Percentiles rank a stretch among this genome's conserved stretches.
Evolutionary conservation across 2,797 vertebrate species (phyloP).

Genomic region (Anniella stebbinsi): DNA sequence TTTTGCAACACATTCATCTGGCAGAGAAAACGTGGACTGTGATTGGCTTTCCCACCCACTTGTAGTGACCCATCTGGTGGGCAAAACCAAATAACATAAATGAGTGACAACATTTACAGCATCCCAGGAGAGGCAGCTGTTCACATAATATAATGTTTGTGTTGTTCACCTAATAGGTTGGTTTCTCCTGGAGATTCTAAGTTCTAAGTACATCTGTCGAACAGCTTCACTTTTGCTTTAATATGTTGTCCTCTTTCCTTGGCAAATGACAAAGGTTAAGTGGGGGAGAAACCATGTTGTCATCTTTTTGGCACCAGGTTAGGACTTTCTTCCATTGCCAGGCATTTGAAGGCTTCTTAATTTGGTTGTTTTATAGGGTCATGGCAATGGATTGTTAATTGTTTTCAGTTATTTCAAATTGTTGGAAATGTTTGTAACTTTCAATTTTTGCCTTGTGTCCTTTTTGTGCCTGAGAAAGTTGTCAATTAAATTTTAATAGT

Average conservation of each 20-base stretch:
- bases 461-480: no score
- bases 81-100: constrained; percentile 12
- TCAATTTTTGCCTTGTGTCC: no score
- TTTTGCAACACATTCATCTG: not conserved
- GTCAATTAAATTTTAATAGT: no score
- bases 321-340: no score
- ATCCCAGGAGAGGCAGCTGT: not conserved
- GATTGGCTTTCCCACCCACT: not conserved
- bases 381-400: no score
- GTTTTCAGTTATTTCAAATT: no score
- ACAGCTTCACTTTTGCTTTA: not conserved
- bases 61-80: not conserved
- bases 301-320: no score
- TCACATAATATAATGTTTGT: constrained; percentile 5
- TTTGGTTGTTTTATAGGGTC: no score
- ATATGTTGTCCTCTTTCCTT: not conserved
- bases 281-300: not conserved
- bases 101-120: not conserved
- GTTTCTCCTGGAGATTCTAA: constrained; percentile 13
- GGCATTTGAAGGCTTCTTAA: no score
- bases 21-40: not conserved
- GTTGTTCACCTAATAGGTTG: constrained; percentile 13
- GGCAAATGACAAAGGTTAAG: not conserved
- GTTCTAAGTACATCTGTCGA: not conserved
- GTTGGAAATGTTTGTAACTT: no score